Percentiles rank a stretch among this genome's conserved stretches.
phyloP scores from a whole-genome alignment of 1,140 invertebrate genomes.

The Onthophagus taurus region DNA sequence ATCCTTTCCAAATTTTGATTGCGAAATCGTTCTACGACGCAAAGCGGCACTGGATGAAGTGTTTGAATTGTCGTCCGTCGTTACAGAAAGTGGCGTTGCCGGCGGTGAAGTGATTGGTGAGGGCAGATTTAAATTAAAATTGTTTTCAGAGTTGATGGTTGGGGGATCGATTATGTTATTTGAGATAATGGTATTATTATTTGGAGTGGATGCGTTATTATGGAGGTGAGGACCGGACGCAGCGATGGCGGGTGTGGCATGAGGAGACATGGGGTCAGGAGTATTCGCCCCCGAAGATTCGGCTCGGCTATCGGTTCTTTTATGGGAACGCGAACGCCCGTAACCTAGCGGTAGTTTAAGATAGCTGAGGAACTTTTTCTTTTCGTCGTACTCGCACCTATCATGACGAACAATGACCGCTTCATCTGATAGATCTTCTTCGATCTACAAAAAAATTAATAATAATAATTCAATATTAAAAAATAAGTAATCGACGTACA shows the following conservation, averaged over 20 bases:
- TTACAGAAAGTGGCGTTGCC: constrained; percentile 43
- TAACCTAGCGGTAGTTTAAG: constrained; percentile 53
- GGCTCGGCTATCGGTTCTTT: constrained; percentile 55
- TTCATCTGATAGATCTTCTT: constrained; percentile 70
- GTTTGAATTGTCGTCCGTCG: constrained; percentile 19
- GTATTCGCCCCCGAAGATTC: constrained; percentile 64
- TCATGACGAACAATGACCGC: constrained; percentile 57
- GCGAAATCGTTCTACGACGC: constrained; percentile 44
- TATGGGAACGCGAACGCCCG: constrained; percentile 47
- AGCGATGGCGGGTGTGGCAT: too few relatives aligned
- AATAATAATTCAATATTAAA: constrained; percentile 2
- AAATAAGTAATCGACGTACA: constrained; percentile 37
- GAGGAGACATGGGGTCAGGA: constrained; percentile 49
- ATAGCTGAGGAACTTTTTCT: constrained; percentile 64
- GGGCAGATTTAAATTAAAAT: constrained; percentile 38
- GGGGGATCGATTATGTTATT: too few relatives aligned
- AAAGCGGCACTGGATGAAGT: constrained; percentile 36
- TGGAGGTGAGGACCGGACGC: constrained; percentile 22
- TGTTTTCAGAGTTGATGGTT: too few relatives aligned
- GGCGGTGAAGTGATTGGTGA: constrained; percentile 50
- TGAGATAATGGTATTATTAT: too few relatives aligned
- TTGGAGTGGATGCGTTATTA: constrained; percentile 26
- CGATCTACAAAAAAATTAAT: constrained; percentile 1
- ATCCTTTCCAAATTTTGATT: constrained; percentile 37
- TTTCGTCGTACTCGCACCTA: constrained; percentile 67